Evolutionary conservation across 2,888 invertebrate genomes (phyloP).

Genomic region (Drosophila mercatorum): DNA sequence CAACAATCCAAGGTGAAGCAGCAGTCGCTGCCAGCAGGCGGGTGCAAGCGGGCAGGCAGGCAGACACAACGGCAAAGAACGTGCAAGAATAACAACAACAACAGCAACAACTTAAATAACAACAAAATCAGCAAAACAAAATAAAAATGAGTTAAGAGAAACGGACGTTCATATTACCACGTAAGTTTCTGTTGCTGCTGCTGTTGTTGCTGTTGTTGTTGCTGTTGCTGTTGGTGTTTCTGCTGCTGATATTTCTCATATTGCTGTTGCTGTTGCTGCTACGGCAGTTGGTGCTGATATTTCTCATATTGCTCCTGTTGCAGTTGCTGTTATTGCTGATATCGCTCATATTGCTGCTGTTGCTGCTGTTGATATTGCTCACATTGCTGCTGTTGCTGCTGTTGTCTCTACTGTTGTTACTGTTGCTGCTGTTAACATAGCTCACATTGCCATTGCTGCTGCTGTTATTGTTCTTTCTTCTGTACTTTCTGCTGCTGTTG

Average conservation of each 20-base stretch:
- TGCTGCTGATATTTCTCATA: background rate
- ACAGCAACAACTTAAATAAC: slow-evolving; percentile 21
- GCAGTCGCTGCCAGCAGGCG: slow-evolving; percentile 15
- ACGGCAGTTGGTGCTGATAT: background rate
- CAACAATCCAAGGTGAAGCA: slow-evolving; percentile 72
- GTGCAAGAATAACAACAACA: slow-evolving; percentile 62
- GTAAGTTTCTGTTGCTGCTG: slow-evolving; percentile 27
- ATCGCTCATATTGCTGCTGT: background rate
- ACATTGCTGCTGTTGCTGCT: background rate
- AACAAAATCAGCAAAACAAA: slow-evolving; percentile 47
- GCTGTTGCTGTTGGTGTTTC: background rate
- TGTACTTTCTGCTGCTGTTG: background rate
- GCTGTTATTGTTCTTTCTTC: background rate
- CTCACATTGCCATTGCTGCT: background rate
- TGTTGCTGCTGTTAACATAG: background rate
- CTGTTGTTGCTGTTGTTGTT: background rate
- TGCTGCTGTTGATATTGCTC: background rate
- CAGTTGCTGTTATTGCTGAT: background rate
- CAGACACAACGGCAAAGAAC: slow-evolving; percentile 59
- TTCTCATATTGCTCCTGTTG: background rate
- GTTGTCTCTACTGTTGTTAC: background rate
- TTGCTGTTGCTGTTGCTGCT: slow-evolving; percentile 3
- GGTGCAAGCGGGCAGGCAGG: background rate
- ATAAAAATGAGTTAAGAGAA: slow-evolving; percentile 75
- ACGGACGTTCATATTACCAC: slow-evolving; percentile 69